Conservation (phyloP, 2,113 vertebrate species). For the Ciconia maguari region DNA sequence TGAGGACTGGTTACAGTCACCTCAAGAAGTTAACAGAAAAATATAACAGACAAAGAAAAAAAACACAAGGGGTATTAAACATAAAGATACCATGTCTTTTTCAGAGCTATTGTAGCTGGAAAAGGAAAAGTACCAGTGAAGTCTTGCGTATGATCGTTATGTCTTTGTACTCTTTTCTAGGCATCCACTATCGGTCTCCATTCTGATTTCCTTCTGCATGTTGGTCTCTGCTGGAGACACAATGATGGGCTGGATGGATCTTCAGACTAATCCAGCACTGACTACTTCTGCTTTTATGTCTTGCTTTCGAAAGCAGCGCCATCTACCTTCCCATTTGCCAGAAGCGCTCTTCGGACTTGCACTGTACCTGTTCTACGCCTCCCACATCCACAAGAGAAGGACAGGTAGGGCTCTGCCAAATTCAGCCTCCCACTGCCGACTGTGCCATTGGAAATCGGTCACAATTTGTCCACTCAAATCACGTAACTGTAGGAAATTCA, state of each 20-base stretch:
- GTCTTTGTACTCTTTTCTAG: not conserved
- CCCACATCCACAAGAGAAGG: not conserved
- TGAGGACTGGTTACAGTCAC: not conserved
- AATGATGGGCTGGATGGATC: not conserved
- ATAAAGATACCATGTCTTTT: not conserved
- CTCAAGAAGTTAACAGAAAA: not conserved
- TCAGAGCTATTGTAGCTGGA: not conserved
- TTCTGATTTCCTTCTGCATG: not conserved
- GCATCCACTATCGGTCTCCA: not conserved
- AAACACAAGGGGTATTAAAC: not conserved
- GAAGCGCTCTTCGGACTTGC: not conserved
- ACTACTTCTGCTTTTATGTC: not conserved
- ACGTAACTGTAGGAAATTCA: not conserved
- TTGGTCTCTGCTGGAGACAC: not conserved
- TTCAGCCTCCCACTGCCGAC: not conserved
- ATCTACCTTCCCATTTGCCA: not conserved
- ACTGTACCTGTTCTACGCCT: not conserved
- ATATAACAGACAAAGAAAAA: not conserved
- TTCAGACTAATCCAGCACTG: not conserved
- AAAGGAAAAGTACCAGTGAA: not conserved
- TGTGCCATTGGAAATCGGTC: accelerated
- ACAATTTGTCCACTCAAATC: not conserved
- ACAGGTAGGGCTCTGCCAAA: not conserved
- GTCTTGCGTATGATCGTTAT: not conserved
- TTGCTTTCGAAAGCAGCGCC: not conserved